A percentile compares a stretch with the other conserved stretches of the same genome.
These are phyloP conservation scores for Rhodophaea formosa DNA, from an alignment of 2,888 invertebrate species.

Conservation along the genomic window DNA sequence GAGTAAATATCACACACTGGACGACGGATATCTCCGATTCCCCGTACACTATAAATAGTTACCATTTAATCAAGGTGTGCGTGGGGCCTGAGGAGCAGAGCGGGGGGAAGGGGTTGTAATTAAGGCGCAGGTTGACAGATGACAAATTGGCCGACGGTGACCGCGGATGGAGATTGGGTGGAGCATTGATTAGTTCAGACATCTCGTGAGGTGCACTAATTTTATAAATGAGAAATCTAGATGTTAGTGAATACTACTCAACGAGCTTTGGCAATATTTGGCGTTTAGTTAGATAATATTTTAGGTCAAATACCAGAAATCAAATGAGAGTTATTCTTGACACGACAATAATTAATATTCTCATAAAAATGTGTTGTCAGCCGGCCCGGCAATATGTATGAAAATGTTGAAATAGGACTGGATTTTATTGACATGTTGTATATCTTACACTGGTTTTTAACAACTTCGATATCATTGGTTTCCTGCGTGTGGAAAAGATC, in stretches of 20 bases:
- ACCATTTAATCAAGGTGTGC: slow-evolving; percentile 71
- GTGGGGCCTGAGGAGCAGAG: slow-evolving; percentile 30
- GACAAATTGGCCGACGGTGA: slow-evolving; percentile 63
- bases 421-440: too few species aligned
- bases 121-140: slow-evolving; percentile 72
- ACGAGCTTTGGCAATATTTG: too few species aligned
- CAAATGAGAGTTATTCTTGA: too few species aligned
- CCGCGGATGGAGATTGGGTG: slow-evolving; percentile 42
- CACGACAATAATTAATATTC: too few species aligned
- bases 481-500: too few species aligned
- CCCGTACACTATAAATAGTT: slow-evolving; percentile 55
- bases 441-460: too few species aligned
- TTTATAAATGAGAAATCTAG: neutral
- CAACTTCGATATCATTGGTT: too few species aligned
- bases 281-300: too few species aligned
- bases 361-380: too few species aligned
- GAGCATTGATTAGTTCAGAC: slow-evolving; percentile 35
- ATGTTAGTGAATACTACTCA: neutral
- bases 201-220: neutral
- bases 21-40: slow-evolving; percentile 46
- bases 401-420: too few species aligned
- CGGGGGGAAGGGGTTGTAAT: slow-evolving; percentile 46
- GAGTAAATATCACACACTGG: neutral
- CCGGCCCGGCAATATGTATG: too few species aligned
- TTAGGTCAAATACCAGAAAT: too few species aligned